Evolutionary conservation across 2,797 vertebrate species (phyloP).

Genomic region (Pipistrellus kuhlii): DNA sequence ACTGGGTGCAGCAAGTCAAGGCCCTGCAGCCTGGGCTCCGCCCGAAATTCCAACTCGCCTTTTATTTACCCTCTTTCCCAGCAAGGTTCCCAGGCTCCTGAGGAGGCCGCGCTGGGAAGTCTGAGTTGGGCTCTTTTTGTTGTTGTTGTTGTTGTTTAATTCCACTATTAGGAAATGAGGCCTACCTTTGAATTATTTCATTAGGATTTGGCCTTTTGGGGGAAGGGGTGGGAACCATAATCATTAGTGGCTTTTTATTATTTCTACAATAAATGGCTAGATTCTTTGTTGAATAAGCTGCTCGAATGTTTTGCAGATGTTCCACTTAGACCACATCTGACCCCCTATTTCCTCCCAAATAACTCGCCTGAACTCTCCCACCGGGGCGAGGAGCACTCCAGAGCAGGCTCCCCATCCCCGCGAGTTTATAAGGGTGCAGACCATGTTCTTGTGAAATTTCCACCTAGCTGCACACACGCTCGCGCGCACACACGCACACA

Average conservation of each 20-base stretch:
- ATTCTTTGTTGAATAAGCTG: conserved; percentile 78
- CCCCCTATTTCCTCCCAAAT: conserved; percentile 73
- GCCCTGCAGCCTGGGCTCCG: conserved; percentile 79
- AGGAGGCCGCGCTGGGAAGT: conserved; percentile 89
- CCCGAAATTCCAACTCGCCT: conserved; percentile 84
- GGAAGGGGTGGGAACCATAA: conserved; percentile 75
- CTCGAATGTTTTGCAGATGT: conserved; percentile 84
- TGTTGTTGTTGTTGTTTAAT: conserved; percentile 75
- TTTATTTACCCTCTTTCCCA: conserved; percentile 90
- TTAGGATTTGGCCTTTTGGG: conserved; percentile 81
- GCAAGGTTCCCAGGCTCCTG: conserved; percentile 87
- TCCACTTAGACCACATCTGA: conserved; percentile 81
- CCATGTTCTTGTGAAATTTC: conserved; percentile 61
- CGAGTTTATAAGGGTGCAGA: conserved; percentile 20
- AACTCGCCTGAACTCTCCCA: conserved; percentile 72
- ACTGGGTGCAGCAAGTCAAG: conserved; percentile 72
- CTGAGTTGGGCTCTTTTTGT: conserved; percentile 87
- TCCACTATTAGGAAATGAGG: conserved; percentile 78
- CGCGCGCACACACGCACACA: neutral
- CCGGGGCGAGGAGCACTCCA: conserved; percentile 29
- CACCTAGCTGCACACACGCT: conserved; percentile 43
- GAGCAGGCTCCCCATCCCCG: neutral
- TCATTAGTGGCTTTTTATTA: conserved; percentile 80
- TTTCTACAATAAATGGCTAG: conserved; percentile 83
- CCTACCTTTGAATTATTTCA: conserved; percentile 80